A percentile compares a stretch with the other conserved stretches of the same genome.
Conservation (phyloP, 2,797 vertebrate genomes). For the Mergus octosetaceus region DNA sequence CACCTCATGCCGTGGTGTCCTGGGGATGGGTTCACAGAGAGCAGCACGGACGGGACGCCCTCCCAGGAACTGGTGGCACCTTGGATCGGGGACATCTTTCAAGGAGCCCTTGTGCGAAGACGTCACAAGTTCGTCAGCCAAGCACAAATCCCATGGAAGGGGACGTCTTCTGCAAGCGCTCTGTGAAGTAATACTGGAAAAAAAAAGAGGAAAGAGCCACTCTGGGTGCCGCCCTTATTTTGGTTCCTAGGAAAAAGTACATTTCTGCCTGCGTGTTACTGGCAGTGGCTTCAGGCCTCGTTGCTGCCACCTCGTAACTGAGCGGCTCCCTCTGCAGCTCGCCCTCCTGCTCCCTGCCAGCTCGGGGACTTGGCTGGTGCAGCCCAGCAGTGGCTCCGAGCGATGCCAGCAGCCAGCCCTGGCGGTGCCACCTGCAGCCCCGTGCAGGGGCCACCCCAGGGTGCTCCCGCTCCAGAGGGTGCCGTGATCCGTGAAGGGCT, state of each 20-base stretch:
- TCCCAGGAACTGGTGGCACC: background rate
- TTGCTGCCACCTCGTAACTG: background rate
- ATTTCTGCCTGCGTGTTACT: conserved; percentile 24
- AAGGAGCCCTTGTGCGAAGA: background rate
- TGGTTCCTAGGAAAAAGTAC: conserved; percentile 18
- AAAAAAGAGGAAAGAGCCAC: background rate
- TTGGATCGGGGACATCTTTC: background rate
- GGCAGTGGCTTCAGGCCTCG: background rate
- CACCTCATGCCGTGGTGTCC: background rate
- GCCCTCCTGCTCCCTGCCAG: background rate
- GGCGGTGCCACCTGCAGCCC: background rate
- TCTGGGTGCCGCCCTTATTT: background rate
- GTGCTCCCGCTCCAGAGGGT: background rate
- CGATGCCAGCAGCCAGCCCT: background rate
- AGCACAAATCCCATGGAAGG: background rate
- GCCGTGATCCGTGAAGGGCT: background rate
- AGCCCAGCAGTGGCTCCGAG: background rate
- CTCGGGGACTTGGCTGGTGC: background rate
- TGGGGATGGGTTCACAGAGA: background rate
- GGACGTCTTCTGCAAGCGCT: background rate
- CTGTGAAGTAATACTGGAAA: conserved; percentile 12
- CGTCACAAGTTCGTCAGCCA: background rate
- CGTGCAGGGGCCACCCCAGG: rapidly evolving
- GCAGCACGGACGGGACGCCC: background rate
- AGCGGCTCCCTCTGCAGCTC: background rate